Percentiles rank a stretch among this genome's conserved stretches.
Evolutionary conservation across 2,113 vertebrate species (phyloP).

Genomic region (Azemiops feae): DNA sequence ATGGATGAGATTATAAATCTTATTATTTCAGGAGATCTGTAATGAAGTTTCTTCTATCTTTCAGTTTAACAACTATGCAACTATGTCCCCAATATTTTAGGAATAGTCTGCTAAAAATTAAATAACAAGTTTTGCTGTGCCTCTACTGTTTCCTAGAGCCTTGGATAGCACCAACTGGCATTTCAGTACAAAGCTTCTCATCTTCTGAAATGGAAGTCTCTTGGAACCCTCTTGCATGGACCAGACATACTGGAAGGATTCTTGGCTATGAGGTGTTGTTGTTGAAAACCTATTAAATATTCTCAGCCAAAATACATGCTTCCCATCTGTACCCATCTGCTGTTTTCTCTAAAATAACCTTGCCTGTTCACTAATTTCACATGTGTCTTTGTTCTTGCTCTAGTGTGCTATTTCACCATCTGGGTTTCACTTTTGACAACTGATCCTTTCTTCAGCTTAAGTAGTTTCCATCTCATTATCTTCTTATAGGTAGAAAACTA

Average conservation of each 20-base stretch:
- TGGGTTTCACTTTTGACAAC: not conserved
- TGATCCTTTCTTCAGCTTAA: not conserved
- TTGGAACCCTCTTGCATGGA: conserved; percentile 79
- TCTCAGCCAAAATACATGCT: not conserved
- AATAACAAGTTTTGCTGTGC: not conserved
- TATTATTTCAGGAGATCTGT: not conserved
- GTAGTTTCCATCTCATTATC: not conserved
- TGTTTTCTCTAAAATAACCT: not conserved
- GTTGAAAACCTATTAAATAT: not conserved
- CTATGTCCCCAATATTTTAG: not conserved
- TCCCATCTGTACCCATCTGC: not conserved
- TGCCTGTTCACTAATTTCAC: not conserved
- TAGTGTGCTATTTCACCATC: not conserved
- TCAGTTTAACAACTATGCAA: not conserved
- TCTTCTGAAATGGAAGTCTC: conserved; percentile 81
- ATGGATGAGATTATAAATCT: not conserved
- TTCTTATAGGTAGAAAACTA: not conserved
- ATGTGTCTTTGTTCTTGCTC: not conserved
- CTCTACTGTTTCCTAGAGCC: conserved; percentile 72
- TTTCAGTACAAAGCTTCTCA: conserved; percentile 73
- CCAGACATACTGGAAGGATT: conserved; percentile 75
- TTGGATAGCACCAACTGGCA: conserved; percentile 69
- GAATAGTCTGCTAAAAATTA: not conserved
- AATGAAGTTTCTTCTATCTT: not conserved
- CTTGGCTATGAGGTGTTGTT: conserved; percentile 83